Evolutionary conservation across 2,113 vertebrate species (phyloP).

Genomic region (Archilochus colubris): DNA sequence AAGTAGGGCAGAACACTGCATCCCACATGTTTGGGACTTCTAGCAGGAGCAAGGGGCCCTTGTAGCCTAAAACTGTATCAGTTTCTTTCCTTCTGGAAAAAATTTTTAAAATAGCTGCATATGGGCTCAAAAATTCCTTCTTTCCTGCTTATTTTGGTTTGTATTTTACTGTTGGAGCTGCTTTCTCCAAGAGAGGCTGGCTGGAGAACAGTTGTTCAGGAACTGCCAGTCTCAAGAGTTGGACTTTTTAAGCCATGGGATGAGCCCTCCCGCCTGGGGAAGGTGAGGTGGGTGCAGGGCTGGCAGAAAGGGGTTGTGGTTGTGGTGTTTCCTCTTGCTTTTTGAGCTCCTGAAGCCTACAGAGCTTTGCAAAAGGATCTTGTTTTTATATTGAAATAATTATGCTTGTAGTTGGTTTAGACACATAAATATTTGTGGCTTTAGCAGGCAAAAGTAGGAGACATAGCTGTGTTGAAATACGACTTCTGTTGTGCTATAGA

Average conservation of each 20-base stretch:
- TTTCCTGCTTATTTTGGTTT: background rate
- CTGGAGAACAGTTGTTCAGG: background rate
- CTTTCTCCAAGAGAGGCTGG: background rate
- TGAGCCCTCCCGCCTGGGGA: background rate
- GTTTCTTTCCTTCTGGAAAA: background rate
- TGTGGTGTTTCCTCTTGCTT: fast-evolving
- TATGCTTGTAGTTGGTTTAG: background rate
- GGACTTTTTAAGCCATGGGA: background rate
- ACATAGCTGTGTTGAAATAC: background rate
- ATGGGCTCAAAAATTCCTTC: background rate
- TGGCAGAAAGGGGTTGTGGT: fast-evolving
- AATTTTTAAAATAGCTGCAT: background rate
- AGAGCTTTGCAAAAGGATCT: background rate
- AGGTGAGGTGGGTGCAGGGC: background rate
- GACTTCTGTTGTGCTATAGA: background rate
- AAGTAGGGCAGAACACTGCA: background rate
- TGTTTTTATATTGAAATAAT: background rate
- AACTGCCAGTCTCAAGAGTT: fast-evolving
- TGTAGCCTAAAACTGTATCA: fast-evolving
- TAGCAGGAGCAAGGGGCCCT: background rate
- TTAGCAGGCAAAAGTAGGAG: background rate
- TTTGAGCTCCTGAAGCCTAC: background rate
- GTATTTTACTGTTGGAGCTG: background rate
- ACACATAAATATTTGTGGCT: background rate
- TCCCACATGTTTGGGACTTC: fast-evolving